Conservation (phyloP, 2,113 vertebrate species). For the Rhegmatorhina hoffmannsi region DNA sequence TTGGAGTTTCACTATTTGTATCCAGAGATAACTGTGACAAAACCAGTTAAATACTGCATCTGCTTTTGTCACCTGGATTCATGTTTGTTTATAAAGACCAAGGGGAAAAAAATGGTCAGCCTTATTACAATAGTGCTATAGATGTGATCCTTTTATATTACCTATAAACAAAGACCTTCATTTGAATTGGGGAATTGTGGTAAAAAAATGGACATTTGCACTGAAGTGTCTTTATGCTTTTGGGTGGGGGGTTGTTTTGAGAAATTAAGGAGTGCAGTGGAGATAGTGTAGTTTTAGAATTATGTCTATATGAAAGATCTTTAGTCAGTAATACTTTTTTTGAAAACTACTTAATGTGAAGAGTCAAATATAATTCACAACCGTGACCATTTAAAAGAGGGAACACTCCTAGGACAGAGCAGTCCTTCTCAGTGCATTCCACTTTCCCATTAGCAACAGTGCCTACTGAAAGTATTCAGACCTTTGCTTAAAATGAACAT, state of each 20-base stretch:
- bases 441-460: background rate
- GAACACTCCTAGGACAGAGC: background rate
- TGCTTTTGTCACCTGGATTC: background rate
- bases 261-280: background rate
- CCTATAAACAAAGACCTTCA: background rate
- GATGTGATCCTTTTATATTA: background rate
- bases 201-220: background rate
- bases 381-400: background rate
- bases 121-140: background rate
- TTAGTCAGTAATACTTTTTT: background rate
- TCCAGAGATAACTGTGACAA: background rate
- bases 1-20: background rate
- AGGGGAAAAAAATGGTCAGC: background rate
- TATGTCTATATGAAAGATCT: background rate
- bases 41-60: background rate
- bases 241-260: background rate
- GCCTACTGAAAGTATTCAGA: background rate
- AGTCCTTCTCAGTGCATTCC: background rate
- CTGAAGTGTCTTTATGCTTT: background rate
- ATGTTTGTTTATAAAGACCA: background rate
- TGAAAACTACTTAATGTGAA: background rate
- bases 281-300: background rate
- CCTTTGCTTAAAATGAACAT: background rate
- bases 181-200: background rate
- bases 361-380: background rate